Percentiles rank a stretch among this genome's conserved stretches.
phyloP scores from a whole-genome alignment of 2,113 vertebrate genomes.

The Rhinoderma darwinii region DNA sequence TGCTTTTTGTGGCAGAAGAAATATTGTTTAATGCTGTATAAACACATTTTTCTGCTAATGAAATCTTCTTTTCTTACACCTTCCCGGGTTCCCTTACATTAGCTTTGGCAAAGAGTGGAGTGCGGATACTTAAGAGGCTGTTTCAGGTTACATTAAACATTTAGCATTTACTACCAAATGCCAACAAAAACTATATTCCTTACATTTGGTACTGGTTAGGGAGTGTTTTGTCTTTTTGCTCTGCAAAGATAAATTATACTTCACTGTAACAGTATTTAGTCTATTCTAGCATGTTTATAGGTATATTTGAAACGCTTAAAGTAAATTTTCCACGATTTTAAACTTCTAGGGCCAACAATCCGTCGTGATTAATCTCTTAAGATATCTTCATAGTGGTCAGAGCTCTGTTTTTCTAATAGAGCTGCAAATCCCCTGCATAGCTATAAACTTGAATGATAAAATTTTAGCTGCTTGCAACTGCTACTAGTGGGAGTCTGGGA shows the following conservation, averaged over 20 bases:
- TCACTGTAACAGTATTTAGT: too few relatives aligned
- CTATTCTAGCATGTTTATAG: background rate
- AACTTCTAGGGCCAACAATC: background rate
- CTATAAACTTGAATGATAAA: too few relatives aligned
- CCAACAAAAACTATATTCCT: constrained; percentile 70
- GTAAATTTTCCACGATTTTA: background rate
- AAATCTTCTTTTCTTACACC: constrained; percentile 64
- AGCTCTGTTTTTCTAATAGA: too few relatives aligned
- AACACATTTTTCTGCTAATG: constrained; percentile 69
- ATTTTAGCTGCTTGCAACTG: too few relatives aligned
- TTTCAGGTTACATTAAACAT: constrained; percentile 72
- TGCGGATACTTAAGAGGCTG: constrained; percentile 67
- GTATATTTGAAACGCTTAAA: background rate
- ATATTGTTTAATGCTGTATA: constrained; percentile 62
- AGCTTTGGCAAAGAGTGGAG: constrained; percentile 75
- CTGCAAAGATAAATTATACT: background rate
- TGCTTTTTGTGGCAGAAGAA: constrained; percentile 62
- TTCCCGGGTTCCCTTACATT: constrained; percentile 71
- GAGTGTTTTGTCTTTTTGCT: constrained; percentile 55
- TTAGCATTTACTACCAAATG: constrained; percentile 65
- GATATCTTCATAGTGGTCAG: background rate
- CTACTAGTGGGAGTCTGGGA: too few relatives aligned
- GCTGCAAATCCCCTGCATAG: too few relatives aligned
- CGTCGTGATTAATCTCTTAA: background rate
- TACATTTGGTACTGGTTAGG: constrained; percentile 55